Evolutionary conservation across 2,888 invertebrate species (phyloP).

Genomic region (Polymixis flavicincta): DNA sequence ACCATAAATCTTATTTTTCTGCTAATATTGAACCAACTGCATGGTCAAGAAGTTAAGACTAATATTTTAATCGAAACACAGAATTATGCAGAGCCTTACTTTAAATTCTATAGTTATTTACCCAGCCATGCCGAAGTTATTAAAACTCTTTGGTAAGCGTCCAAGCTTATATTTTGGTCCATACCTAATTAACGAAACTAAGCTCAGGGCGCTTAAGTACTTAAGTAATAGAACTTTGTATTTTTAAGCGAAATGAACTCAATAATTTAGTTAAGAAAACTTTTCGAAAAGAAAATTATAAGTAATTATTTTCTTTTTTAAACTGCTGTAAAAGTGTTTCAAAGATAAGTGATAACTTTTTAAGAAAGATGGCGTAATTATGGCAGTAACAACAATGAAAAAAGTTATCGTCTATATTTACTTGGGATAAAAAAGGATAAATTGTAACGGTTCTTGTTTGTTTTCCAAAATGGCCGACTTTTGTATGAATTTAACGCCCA

Average conservation of each 20-base stretch:
- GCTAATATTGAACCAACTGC: not conserved
- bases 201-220: conserved; percentile 38
- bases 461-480: conserved; percentile 27
- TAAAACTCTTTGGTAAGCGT: conserved; percentile 41
- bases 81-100: not conserved
- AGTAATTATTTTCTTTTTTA: conserved; percentile 52
- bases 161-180: conserved; percentile 38
- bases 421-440: conserved; percentile 11
- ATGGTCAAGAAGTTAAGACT: not conserved
- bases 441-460: conserved; percentile 23
- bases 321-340: conserved; percentile 41
- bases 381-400: conserved; percentile 17
- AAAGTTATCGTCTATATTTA: conserved; percentile 34
- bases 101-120: conserved; percentile 39
- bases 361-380: conserved; percentile 35
- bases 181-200: conserved; percentile 40
- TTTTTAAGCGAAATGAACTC: conserved; percentile 48
- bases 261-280: conserved; percentile 39
- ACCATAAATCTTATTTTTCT: not conserved
- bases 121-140: conserved; percentile 40
- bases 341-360: conserved; percentile 29
- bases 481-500: conserved; percentile 8
- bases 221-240: conserved; percentile 35
- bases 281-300: conserved; percentile 42
- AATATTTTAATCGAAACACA: conserved; percentile 6